Evolutionary conservation across 2,888 invertebrate genomes (phyloP).

Genomic region (Dasypogon diadema): DNA sequence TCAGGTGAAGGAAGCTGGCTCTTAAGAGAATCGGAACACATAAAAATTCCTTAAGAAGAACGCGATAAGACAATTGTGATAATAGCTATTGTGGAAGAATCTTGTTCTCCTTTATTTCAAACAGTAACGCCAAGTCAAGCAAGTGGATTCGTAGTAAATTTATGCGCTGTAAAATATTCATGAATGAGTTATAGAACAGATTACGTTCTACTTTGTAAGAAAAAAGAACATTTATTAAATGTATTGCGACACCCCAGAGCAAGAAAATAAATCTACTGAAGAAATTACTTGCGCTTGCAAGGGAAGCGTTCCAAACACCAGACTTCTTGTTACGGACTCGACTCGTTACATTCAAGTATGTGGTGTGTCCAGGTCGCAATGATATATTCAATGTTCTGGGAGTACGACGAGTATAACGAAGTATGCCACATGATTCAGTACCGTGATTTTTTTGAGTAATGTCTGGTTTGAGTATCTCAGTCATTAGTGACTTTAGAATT

Average conservation of each 20-base stretch:
- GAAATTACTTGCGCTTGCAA: no score
- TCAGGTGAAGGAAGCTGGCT: conserved; percentile 20
- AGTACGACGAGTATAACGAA: no score
- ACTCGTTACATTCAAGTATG: no score
- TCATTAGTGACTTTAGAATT: no score
- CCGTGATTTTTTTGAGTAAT: no score
- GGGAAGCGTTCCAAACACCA: no score
- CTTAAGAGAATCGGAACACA: conserved; percentile 12
- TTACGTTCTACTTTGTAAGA: conserved; percentile 19
- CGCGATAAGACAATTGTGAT: conserved; percentile 38
- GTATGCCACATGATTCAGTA: no score
- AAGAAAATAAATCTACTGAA: conserved; percentile 2
- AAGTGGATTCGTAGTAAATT: conserved; percentile 23
- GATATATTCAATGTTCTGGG: no score
- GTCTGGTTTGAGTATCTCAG: no score
- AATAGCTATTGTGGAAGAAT: conserved; percentile 40
- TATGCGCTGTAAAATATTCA: conserved; percentile 39
- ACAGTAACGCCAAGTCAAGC: conserved; percentile 26
- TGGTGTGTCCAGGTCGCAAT: no score
- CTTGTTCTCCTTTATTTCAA: conserved; percentile 32
- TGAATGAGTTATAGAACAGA: conserved; percentile 15
- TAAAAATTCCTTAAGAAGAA: conserved; percentile 37
- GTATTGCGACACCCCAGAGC: conserved; percentile 7
- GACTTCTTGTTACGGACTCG: no score
- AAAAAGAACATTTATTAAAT: conserved; percentile 19